Conservation (phyloP, 1,140 invertebrate species). For the Phocides pigmalion region DNA sequence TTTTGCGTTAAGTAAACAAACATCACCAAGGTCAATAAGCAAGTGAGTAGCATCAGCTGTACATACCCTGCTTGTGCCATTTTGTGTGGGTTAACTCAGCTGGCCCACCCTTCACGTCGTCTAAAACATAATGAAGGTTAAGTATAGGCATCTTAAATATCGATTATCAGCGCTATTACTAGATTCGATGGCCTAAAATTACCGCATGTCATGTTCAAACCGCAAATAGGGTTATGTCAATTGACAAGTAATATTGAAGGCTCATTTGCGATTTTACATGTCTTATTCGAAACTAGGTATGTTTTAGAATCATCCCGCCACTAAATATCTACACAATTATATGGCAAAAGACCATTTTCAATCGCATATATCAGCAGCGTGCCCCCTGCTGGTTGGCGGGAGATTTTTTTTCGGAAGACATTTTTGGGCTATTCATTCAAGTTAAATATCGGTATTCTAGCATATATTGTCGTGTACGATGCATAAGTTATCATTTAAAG, state of each 20-base stretch:
- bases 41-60: slow-evolving; percentile 44
- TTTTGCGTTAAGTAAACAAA: slow-evolving; percentile 52
- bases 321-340: slow-evolving; percentile 41
- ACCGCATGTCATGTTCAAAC: slow-evolving; percentile 80
- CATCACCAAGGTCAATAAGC: slow-evolving; percentile 55
- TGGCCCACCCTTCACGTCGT: slow-evolving; percentile 48
- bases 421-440: slow-evolving; percentile 45
- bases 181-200: slow-evolving; percentile 57
- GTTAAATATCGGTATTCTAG: slow-evolving; percentile 40
- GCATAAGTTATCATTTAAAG: slow-evolving; percentile 48
- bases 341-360: slow-evolving; percentile 44
- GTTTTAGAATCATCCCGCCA: slow-evolving; percentile 34
- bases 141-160: slow-evolving; percentile 29
- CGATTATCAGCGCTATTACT: slow-evolving; percentile 8
- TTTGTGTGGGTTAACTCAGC: slow-evolving; percentile 50
- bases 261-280: slow-evolving; percentile 52
- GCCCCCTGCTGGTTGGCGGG: slow-evolving; percentile 79
- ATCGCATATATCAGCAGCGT: slow-evolving; percentile 59
- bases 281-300: slow-evolving; percentile 40
- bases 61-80: slow-evolving; percentile 79
- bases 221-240: slow-evolving; percentile 82
- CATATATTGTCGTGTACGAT: slow-evolving; percentile 50
- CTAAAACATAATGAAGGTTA: slow-evolving; percentile 59
- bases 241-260: slow-evolving; percentile 70
- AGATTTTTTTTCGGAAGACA: slow-evolving; percentile 65